phyloP scores from a whole-genome alignment of 2,797 vertebrate genomes.

The Cynopterus sphinx region DNA sequence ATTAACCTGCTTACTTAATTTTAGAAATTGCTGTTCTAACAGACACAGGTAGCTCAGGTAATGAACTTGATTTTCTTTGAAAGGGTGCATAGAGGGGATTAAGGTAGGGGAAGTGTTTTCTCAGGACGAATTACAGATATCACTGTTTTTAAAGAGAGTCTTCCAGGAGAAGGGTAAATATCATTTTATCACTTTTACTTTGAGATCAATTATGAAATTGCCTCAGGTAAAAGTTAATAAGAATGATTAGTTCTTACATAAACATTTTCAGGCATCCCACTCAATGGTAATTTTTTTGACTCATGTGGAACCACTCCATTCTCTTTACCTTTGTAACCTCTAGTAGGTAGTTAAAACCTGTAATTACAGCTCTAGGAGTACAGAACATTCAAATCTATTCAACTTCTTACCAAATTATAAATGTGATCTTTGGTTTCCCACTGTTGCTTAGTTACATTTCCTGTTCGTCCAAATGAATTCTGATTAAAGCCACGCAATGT shows the following conservation, averaged over 20 bases:
- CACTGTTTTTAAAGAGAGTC: not conserved
- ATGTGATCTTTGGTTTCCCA: constrained; percentile 10
- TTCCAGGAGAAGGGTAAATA: not conserved
- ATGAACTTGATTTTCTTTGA: not conserved
- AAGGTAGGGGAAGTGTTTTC: not conserved
- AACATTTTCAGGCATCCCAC: not conserved
- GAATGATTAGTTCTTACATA: constrained; percentile 32
- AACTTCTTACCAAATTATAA: constrained; percentile 41
- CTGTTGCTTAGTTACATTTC: constrained; percentile 65
- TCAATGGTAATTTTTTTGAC: not conserved
- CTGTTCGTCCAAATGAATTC: constrained; percentile 53
- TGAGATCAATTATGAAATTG: constrained; percentile 36
- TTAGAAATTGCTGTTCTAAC: not conserved
- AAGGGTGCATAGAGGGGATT: not conserved
- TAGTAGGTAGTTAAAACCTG: constrained; percentile 53
- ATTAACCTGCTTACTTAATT: not conserved
- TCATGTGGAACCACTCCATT: constrained; percentile 12
- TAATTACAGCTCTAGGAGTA: constrained; percentile 54
- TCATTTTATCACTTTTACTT: constrained; percentile 43
- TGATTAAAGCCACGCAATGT: not conserved
- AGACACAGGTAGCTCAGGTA: not conserved
- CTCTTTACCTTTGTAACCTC: constrained; percentile 33
- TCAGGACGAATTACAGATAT: not conserved
- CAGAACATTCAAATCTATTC: constrained; percentile 64
- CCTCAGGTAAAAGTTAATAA: constrained; percentile 34